These are phyloP conservation scores for Trematomus bernacchii DNA, from an alignment of 2,797 vertebrate genomes.

Conservation along the genomic window DNA sequence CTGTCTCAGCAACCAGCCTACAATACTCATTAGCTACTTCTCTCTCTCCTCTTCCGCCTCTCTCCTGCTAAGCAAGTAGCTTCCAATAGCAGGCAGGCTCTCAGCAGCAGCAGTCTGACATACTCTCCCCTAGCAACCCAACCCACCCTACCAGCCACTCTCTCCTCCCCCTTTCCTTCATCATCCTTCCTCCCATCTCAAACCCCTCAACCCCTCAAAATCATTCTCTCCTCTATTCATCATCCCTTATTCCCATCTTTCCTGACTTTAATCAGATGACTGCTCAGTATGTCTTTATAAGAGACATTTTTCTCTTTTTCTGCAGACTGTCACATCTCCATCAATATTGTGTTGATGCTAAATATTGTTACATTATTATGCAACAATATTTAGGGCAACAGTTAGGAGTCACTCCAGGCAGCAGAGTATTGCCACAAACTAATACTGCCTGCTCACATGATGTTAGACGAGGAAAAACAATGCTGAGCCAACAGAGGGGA, in stretches of 20 bases:
- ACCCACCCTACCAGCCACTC: slow-evolving; percentile 51
- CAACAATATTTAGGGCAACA: slow-evolving; percentile 30
- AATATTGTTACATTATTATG: slow-evolving; percentile 10
- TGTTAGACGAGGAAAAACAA: slow-evolving; percentile 12
- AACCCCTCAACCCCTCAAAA: slow-evolving; percentile 29
- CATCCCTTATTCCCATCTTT: slow-evolving; percentile 7
- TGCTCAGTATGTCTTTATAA: background rate
- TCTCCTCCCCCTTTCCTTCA: slow-evolving; percentile 65
- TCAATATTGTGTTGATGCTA: slow-evolving; percentile 16
- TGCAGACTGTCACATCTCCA: slow-evolving; percentile 9
- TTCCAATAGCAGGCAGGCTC: slow-evolving; percentile 76
- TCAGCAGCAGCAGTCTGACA: slow-evolving; percentile 69
- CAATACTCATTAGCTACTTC: slow-evolving; percentile 81
- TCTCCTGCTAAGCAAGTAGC: slow-evolving; percentile 73
- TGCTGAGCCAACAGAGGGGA: background rate
- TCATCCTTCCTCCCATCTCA: slow-evolving; percentile 59
- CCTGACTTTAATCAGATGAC: slow-evolving; percentile 11
- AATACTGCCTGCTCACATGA: slow-evolving; percentile 5
- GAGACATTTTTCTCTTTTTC: slow-evolving; percentile 4
- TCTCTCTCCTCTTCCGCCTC: slow-evolving; percentile 72
- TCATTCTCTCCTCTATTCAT: slow-evolving; percentile 36
- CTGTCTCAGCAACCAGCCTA: slow-evolving; percentile 91
- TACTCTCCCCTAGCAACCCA: slow-evolving; percentile 80
- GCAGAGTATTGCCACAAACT: slow-evolving; percentile 4
- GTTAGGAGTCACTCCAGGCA: slow-evolving; percentile 27